Conservation (phyloP, 2,888 invertebrate genomes). For the Bellardia bayeri region DNA sequence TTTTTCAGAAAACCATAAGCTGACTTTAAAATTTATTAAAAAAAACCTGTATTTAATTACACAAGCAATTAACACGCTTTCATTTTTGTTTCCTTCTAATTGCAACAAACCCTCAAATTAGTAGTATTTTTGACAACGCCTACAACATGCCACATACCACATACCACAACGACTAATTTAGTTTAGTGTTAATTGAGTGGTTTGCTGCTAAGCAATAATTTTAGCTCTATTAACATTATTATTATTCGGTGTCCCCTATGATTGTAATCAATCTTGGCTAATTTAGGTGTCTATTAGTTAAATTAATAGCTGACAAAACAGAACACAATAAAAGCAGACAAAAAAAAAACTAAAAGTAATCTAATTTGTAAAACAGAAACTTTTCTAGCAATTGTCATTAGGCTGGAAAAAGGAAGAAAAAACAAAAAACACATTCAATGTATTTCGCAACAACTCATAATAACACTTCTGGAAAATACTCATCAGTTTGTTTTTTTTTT, state of each 20-base stretch:
- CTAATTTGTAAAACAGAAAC: background rate
- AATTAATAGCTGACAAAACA: constrained; percentile 38
- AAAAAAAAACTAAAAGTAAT: background rate
- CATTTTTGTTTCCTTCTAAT: no score
- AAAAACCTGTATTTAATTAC: no score
- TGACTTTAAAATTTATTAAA: no score
- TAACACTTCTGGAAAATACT: background rate
- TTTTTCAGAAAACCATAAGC: no score
- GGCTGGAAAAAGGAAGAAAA: background rate
- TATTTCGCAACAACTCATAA: background rate
- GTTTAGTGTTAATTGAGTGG: constrained; percentile 4
- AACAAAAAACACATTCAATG: background rate
- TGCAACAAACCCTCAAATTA: no score
- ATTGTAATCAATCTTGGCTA: constrained; percentile 19
- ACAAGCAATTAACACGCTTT: no score
- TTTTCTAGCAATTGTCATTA: constrained; percentile 22
- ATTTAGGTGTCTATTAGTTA: constrained; percentile 18
- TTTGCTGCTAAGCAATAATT: background rate
- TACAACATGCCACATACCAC: background rate
- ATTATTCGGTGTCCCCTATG: background rate
- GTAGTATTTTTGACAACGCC: background rate
- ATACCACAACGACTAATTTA: background rate
- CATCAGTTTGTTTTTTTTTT: background rate
- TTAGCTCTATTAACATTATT: background rate
- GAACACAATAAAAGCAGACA: background rate